A percentile compares a stretch with the other conserved stretches of the same genome.
Conservation (phyloP, 92 coral and sea anemone species). For the Galaxea fascicularis region DNA sequence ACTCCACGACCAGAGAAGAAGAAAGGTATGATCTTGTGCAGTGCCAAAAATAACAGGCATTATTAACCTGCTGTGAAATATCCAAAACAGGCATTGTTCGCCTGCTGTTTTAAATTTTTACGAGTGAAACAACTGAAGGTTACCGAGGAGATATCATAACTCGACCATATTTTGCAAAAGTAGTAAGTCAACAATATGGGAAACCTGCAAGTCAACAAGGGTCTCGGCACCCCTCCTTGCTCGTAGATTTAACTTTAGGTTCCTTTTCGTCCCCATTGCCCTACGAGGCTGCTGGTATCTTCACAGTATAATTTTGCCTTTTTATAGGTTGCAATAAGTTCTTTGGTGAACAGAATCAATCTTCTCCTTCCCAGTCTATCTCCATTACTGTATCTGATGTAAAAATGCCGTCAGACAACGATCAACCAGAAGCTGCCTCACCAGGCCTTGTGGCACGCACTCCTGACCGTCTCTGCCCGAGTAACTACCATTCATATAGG, state of each 20-base stretch:
- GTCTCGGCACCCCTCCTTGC: too few relatives aligned
- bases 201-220: too few relatives aligned
- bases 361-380: slow-evolving; percentile 69
- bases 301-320: neutral
- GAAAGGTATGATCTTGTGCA: slow-evolving; percentile 31
- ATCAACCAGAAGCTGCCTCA: slow-evolving; percentile 15
- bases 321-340: slow-evolving; percentile 55
- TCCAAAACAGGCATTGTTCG: neutral
- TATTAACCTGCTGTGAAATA: too few relatives aligned
- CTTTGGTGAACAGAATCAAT: slow-evolving; percentile 45
- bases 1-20: slow-evolving; percentile 44
- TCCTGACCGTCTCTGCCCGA: slow-evolving; percentile 86
- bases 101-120: too few relatives aligned
- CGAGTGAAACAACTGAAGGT: too few relatives aligned
- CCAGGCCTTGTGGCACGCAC: slow-evolving; percentile 41
- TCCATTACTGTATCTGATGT: slow-evolving; percentile 84
- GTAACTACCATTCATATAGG: slow-evolving; percentile 77
- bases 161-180: too few relatives aligned
- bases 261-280: too few relatives aligned
- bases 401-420: slow-evolving; percentile 75
- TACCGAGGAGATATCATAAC: too few relatives aligned
- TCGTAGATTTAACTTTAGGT: too few relatives aligned
- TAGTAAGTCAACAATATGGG: too few relatives aligned
- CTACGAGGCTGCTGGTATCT: too few relatives aligned
- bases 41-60: neutral